These are phyloP conservation scores for Pogonomyrmex barbatus DNA, from an alignment of 1,140 invertebrate genomes.

Conservation along the genomic window DNA sequence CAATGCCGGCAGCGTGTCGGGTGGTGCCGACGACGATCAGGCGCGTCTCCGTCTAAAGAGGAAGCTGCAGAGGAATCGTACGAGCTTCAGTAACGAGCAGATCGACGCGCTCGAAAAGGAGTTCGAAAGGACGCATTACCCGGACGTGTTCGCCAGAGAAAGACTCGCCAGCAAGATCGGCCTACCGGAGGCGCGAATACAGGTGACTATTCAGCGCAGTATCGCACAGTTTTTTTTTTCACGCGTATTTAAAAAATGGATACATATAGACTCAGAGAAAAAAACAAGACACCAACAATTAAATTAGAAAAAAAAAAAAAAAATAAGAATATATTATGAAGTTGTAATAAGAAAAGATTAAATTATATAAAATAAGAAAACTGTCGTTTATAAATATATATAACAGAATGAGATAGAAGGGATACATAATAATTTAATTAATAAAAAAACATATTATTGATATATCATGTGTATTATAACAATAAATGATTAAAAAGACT, in stretches of 20 bases:
- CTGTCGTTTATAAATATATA: too few relatives aligned
- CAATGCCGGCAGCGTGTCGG: conserved; percentile 90
- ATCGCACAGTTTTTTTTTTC: not conserved
- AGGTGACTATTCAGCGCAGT: conserved; percentile 88
- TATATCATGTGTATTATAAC: not conserved
- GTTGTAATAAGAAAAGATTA: not conserved
- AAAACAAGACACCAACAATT: not conserved
- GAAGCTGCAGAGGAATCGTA: conserved; percentile 99
- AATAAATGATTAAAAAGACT: not conserved
- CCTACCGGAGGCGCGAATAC: conserved; percentile 98
- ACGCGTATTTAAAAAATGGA: not conserved
- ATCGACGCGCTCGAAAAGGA: conserved; percentile 99
- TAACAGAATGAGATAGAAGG: too few relatives aligned
- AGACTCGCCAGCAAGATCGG: conserved; percentile 98
- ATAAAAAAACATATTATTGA: too few relatives aligned
- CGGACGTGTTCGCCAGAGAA: conserved; percentile 98
- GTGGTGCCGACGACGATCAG: conserved; percentile 92
- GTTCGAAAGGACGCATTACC: conserved; percentile 96
- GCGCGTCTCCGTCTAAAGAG: conserved; percentile 95
- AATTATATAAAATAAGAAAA: not conserved
- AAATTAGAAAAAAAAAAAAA: not conserved
- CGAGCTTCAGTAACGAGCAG: conserved; percentile 99
- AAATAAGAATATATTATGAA: not conserved
- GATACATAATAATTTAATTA: too few relatives aligned
- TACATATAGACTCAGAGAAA: not conserved